Base-by-base conservation (phyloP, 2,113 vertebrate genomes). In the Xenopus borealis region DNA sequence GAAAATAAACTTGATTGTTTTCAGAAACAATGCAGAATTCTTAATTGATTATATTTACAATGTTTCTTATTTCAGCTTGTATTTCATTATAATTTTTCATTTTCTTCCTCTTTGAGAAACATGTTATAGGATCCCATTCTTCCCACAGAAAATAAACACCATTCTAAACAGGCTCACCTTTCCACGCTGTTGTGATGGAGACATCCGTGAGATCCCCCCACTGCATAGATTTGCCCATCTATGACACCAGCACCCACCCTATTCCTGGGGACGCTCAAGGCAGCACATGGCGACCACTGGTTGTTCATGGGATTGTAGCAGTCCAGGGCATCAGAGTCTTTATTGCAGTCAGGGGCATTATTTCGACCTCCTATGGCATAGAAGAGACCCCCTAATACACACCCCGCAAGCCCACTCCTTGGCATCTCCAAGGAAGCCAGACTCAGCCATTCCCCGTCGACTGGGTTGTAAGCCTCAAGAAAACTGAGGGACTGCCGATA, bases 251-350 rank as follows among this genome's bases (percentile, higher is more conserved):
- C 89, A 0, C 96, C 96, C 0, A 98, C 95, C 7, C 96, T 86
- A 84, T 98, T 98, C 1, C 96, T 88, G 0, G 96, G 94, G 0
- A 96, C 93, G 0, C 93, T 96, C 96, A 98, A 96, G 9, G 95
- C 85, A 0, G 95, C 87, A 0, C 96, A 97, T 0, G 94, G 93
- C 0, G 93, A 89, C 96, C 96, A 98, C 71, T 88, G 92, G 84
- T 98, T 93, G 82, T 94, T 98, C 92, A 98, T 94, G 44, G 96
- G 96, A 75, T 97, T 98, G 84, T 97, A 98, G 70, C 95, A 97
- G 66, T 98, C 96, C 76, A 98, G 76, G 2, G 95, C 87, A 0
- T 83, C 93, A 0, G 96, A 96, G 85, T 98, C 96, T 81, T 92
- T 95, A 86, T 98, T 98, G 12, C 96, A 95, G 0, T 97, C 95